Base-by-base conservation (phyloP, 1,140 invertebrate species). In the Zaprionus camerounensis region DNA sequence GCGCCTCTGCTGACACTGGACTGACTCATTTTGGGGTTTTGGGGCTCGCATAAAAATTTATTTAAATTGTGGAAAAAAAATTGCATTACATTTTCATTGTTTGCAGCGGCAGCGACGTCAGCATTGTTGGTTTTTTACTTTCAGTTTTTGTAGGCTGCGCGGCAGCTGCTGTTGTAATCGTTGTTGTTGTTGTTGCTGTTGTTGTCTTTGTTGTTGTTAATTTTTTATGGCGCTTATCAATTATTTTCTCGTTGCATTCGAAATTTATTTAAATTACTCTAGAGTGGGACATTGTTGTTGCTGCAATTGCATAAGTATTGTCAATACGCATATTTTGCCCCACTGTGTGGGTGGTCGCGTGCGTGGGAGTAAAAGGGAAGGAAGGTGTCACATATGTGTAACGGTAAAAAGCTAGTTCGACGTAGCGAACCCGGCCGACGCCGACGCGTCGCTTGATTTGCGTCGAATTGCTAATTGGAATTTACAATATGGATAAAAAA, bases 171-270 rank as follows among this genome's bases (percentile, higher is more conserved):
- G 20, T 51, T 51, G 46, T 24, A 51, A 24, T 20, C 46, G 46
- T 13, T 7, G 11, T 12, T 46, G 46, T 61, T 61, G 49, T 61
- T 31, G 62, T 12, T 20, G 20, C 20, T 20, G 20, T 20, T 20
- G 17, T 44, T 73, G 44, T 24, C 41, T 2, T 22, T 49, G 17
- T 24, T 13, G 6, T 13, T 61, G 22, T 24, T 44, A 31, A 44
- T 80, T 76, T 44, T 81, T 90, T 73, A 80, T 75, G 71, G 53
- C 53, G 85, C 81, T 84, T 88, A 90, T 88, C 85, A 88, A 90
- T 84, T 88, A 81, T 80, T 76, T 82, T 71, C 69, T 67, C 71
- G 70, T 81, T 81, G 84, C 76, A 81, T 76, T 46, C 26, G 63
- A 73, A 79, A 79, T 76, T 76, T 81, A 76, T 81, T 82, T 73